phyloP scores from a whole-genome alignment of 2,797 vertebrate genomes.

The Myripristis jacobus region DNA sequence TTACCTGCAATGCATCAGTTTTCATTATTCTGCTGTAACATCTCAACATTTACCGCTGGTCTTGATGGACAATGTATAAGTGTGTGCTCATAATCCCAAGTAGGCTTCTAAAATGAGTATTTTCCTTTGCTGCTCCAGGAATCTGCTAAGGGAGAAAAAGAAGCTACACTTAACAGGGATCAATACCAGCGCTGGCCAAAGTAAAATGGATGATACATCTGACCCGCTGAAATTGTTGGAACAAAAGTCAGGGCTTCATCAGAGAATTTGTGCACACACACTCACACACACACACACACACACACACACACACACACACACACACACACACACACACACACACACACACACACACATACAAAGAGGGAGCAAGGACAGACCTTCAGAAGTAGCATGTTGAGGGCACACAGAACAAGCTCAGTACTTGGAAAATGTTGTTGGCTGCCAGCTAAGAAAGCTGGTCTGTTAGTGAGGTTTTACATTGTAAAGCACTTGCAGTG shows the following conservation, averaged over 20 bases:
- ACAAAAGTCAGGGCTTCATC: slow-evolving; percentile 73
- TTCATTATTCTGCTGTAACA: slow-evolving; percentile 20
- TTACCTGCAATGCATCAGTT: slow-evolving; percentile 31
- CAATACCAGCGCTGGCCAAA: slow-evolving; percentile 66
- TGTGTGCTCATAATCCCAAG: slow-evolving; percentile 12
- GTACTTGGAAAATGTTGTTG: background rate
- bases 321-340: no score
- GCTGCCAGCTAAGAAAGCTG: background rate
- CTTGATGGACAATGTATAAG: slow-evolving; percentile 16
- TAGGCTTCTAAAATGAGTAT: slow-evolving; percentile 45
- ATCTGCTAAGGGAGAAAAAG: slow-evolving; percentile 67
- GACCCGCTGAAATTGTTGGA: slow-evolving; percentile 73
- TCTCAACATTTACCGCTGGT: slow-evolving; percentile 48
- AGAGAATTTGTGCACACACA: slow-evolving; percentile 48
- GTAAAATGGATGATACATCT: slow-evolving; percentile 70
- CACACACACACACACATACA: slow-evolving; percentile 37
- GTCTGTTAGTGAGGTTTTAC: background rate
- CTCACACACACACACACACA: slow-evolving; percentile 34
- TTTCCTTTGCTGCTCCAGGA: slow-evolving; percentile 55
- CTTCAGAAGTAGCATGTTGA: slow-evolving; percentile 39
- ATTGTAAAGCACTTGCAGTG: background rate
- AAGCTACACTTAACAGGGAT: slow-evolving; percentile 66
- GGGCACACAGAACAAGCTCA: slow-evolving; percentile 18
- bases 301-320: slow-evolving; percentile 37
- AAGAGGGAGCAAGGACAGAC: slow-evolving; percentile 46